Percentiles rank a stretch among this genome's conserved stretches.
phyloP scores from a whole-genome alignment of 2,797 vertebrate species.

The Typhlichthys subterraneus region DNA sequence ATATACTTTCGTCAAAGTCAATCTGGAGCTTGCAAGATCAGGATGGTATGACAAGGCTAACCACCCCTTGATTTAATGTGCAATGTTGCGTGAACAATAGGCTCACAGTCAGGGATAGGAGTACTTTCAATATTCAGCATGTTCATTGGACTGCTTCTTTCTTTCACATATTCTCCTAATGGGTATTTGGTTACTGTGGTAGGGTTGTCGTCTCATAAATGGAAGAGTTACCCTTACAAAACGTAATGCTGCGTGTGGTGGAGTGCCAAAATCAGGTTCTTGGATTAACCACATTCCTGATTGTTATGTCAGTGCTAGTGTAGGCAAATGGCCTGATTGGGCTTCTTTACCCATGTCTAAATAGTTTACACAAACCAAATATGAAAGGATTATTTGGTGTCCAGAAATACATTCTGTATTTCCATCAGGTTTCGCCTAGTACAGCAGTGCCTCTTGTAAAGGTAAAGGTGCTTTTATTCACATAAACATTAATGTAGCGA shows the following conservation, averaged over 20 bases:
- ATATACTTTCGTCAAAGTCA: too few relatives aligned
- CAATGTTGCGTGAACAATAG: too few relatives aligned
- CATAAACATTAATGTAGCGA: too few relatives aligned
- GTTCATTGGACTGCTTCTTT: slow-evolving; percentile 2
- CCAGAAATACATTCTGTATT: slow-evolving; percentile 28
- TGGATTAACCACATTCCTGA: slow-evolving; percentile 7
- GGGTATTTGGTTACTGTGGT: slow-evolving; percentile 10
- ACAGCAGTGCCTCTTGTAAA: slow-evolving; percentile 42
- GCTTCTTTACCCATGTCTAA: not conserved
- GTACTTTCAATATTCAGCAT: too few relatives aligned
- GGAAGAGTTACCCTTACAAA: not conserved
- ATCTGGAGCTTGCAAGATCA: too few relatives aligned
- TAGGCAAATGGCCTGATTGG: slow-evolving; percentile 27
- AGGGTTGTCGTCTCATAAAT: slow-evolving; percentile 19
- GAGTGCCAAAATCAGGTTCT: not conserved
- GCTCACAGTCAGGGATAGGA: too few relatives aligned
- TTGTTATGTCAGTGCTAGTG: slow-evolving; percentile 37
- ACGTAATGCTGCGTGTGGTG: slow-evolving; percentile 11
- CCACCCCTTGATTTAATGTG: too few relatives aligned
- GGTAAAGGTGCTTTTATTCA: too few relatives aligned
- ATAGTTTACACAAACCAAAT: slow-evolving; percentile 48
- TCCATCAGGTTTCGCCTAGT: slow-evolving; percentile 41
- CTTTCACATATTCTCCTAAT: slow-evolving; percentile 26
- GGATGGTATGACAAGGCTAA: too few relatives aligned
- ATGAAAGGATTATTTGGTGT: slow-evolving; percentile 34